Conservation (phyloP, 1,140 invertebrate genomes). For the Mylabris phalerata region DNA sequence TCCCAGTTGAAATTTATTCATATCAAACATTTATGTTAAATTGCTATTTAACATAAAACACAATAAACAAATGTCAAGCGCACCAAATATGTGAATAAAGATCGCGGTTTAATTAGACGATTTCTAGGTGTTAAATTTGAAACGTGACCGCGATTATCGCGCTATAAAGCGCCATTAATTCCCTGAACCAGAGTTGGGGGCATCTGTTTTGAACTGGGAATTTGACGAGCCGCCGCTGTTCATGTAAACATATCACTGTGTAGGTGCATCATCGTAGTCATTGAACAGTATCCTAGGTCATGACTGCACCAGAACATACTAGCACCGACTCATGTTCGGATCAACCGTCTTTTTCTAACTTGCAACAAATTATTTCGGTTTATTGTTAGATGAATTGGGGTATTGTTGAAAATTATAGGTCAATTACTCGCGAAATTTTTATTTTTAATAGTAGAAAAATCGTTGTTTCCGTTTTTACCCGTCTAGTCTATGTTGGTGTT, state of each 20-base stretch:
- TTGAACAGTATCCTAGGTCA: slow-evolving; percentile 38
- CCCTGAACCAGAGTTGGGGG: too few relatives aligned
- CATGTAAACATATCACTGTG: slow-evolving; percentile 21
- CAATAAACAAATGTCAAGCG: too few relatives aligned
- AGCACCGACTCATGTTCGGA: slow-evolving; percentile 23
- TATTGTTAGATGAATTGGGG: too few relatives aligned
- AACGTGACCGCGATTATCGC: too few relatives aligned
- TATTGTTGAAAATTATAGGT: slow-evolving; percentile 9
- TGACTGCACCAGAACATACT: slow-evolving; percentile 15
- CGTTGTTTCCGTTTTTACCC: neutral
- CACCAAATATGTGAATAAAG: too few relatives aligned
- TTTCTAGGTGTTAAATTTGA: too few relatives aligned
- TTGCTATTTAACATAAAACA: too few relatives aligned
- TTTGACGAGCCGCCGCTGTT: neutral
- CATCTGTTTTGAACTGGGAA: too few relatives aligned
- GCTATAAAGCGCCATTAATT: too few relatives aligned
- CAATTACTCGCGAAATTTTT: slow-evolving; percentile 18
- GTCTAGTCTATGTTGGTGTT: slow-evolving; percentile 2
- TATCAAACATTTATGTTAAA: too few relatives aligned
- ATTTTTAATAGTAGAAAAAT: slow-evolving; percentile 3
- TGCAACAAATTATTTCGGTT: neutral
- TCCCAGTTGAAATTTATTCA: too few relatives aligned
- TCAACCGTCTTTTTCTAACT: slow-evolving; percentile 10
- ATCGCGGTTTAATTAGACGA: too few relatives aligned
- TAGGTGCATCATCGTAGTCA: slow-evolving; percentile 35